Percentiles rank a stretch among this genome's conserved stretches.
Evolutionary conservation across 2,888 invertebrate species (phyloP).

Genomic region (Brachycybe producta): DNA sequence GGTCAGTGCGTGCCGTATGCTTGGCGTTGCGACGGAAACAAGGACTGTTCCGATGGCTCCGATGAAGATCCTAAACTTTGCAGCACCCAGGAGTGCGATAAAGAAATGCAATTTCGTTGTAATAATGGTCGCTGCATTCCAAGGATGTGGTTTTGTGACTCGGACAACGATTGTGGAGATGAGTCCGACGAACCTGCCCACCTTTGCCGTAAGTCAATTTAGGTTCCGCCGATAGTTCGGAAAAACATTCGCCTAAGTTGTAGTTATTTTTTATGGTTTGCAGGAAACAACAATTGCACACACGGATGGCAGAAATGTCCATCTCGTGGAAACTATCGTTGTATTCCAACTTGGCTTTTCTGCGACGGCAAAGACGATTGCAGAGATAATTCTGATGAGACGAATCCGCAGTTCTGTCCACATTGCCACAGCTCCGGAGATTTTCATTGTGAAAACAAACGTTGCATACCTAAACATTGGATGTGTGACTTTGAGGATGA

Average conservation of each 20-base stretch:
- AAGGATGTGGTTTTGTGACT: slow-evolving; percentile 88
- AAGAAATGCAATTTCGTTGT: slow-evolving; percentile 71
- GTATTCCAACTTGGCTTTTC: slow-evolving; percentile 95
- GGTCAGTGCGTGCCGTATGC: slow-evolving; percentile 77
- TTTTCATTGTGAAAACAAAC: slow-evolving; percentile 81
- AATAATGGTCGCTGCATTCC: slow-evolving; percentile 89
- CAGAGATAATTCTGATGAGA: slow-evolving; percentile 85
- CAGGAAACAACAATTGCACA: slow-evolving; percentile 75
- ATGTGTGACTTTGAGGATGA: slow-evolving; percentile 93
- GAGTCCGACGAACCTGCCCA: slow-evolving; percentile 90
- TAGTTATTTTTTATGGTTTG: too few species aligned
- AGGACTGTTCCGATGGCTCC: slow-evolving; percentile 63
- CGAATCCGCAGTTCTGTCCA: slow-evolving; percentile 71
- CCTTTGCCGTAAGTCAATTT: slow-evolving; percentile 46
- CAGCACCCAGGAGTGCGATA: slow-evolving; percentile 46
- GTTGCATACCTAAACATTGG: slow-evolving; percentile 83
- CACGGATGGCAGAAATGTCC: slow-evolving; percentile 93
- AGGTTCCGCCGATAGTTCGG: background rate
- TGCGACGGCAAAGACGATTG: slow-evolving; percentile 98
- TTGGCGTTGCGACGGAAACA: slow-evolving; percentile 90
- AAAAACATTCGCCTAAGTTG: too few species aligned
- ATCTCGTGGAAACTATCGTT: slow-evolving; percentile 80
- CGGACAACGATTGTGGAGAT: slow-evolving; percentile 88
- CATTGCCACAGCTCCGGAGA: slow-evolving; percentile 75
- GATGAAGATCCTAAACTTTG: slow-evolving; percentile 85